Base-by-base conservation (phyloP, 1,140 invertebrate species). In the Lordiphosa clarofinis region DNA sequence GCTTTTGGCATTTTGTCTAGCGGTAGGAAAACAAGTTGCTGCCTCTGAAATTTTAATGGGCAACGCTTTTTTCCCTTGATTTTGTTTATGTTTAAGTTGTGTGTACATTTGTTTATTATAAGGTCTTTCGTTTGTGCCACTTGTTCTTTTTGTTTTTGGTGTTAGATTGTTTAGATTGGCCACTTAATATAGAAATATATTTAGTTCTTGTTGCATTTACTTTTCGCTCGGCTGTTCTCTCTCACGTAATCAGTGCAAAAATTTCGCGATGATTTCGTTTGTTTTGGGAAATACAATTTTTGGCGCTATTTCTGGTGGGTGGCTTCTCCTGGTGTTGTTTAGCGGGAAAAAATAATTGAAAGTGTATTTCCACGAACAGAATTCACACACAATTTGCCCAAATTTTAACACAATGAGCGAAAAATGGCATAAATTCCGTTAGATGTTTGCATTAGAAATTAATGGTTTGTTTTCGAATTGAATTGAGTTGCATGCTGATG, bases 31-130 rank as follows among this genome's bases (percentile, higher is more conserved):
- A 82, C 76, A 81, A 75, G 76, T 81, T 81, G 75, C 66, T 58
- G 61, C 50, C 58, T 72, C 67, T 75, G 75, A 82, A 68, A 81
- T 71, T 82, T 81, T 76, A 60, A 82, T 75, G 62, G 61, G 39
- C 37, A 19, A 47, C 54, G 37, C 40, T 7, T 48, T 47, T 46
- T 47, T 33, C 57, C 35, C 56, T 24, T 73, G 56, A 57, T 58
- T 78, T 86, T 86, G 78, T 84, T 84, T 84, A 84, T 81, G 72
- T 82, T 76, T 81, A 65, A 76, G 73, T 28, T 28, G 24, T 28
- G 24, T 28, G 24, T 28, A 46, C 64, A 69, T 82, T 82, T 82
- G 76, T 82, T 82, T 82, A 82, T 82, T 82, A 64, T 60, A 82
- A 73, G 55, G 68, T 52, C 15, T 37, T 13, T 73, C 76, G 67